phyloP scores from a whole-genome alignment of 1,140 invertebrate species.

The Caenorhabditis brenneri region DNA sequence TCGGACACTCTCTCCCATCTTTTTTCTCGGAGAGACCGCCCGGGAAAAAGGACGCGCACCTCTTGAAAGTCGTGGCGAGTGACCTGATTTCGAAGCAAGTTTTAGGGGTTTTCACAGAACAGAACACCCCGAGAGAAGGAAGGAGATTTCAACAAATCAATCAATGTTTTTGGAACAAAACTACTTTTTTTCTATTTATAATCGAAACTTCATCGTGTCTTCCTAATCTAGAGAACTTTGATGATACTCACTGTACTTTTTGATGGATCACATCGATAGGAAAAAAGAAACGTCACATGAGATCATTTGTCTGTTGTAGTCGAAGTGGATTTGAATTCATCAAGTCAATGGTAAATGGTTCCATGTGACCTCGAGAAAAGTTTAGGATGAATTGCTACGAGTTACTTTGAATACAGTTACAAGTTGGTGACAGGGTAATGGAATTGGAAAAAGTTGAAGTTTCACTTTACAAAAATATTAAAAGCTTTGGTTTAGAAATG shows the following conservation, averaged over 20 bases:
- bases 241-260: neutral
- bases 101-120: neutral
- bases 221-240: too few species aligned
- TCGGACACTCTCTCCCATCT: neutral
- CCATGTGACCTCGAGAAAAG: neutral
- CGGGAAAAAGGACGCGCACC: neutral
- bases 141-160: neutral
- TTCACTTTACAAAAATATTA: too few species aligned
- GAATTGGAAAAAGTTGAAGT: too few species aligned
- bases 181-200: too few species aligned
- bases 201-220: too few species aligned
- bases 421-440: too few species aligned
- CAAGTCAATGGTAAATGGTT: too few species aligned
- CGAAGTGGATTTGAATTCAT: neutral
- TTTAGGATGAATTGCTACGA: neutral
- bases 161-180: too few species aligned
- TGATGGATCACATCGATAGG: neutral
- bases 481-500: too few species aligned
- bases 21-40: neutral
- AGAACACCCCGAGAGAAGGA: neutral
- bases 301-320: neutral
- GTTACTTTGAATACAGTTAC: neutral
- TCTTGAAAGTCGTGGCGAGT: slow-evolving; percentile 29
- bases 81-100: slow-evolving; percentile 43
- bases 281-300: neutral